Percentiles rank a stretch among this genome's conserved stretches.
These are phyloP conservation scores for Bufotes viridis DNA, from an alignment of 2,797 vertebrate genomes.

Conservation along the genomic window DNA sequence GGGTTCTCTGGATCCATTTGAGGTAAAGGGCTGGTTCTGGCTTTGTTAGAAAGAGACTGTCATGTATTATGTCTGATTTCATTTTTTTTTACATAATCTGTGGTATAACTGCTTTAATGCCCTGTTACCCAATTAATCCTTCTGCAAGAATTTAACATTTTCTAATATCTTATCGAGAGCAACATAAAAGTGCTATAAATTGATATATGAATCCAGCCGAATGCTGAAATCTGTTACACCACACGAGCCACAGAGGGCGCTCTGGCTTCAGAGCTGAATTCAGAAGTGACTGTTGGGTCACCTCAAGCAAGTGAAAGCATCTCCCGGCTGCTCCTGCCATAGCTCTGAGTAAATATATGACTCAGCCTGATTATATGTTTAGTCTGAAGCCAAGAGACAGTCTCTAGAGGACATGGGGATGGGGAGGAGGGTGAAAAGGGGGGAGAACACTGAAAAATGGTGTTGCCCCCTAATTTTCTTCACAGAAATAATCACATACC, in stretches of 20 bases:
- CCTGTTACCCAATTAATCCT: not conserved
- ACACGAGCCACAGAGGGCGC: conserved; percentile 74
- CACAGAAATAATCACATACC: conserved; percentile 35
- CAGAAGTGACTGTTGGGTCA: conserved; percentile 17
- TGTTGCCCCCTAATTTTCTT: conserved; percentile 55
- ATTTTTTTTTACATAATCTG: too few relatives aligned
- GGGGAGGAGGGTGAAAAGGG: conserved; percentile 46
- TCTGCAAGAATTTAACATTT: not conserved
- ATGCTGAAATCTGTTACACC: not conserved
- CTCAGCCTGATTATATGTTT: conserved; percentile 66
- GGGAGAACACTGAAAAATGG: conserved; percentile 61
- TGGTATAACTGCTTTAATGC: not conserved
- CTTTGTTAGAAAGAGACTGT: too few relatives aligned
- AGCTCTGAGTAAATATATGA: conserved; percentile 68
- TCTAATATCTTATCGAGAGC: not conserved
- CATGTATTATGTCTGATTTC: too few relatives aligned
- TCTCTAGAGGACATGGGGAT: conserved; percentile 54
- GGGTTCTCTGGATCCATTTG: too few relatives aligned
- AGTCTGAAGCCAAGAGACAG: conserved; percentile 66
- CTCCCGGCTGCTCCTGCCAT: conserved; percentile 64
- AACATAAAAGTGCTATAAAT: not conserved
- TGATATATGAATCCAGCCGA: not conserved
- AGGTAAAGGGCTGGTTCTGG: too few relatives aligned
- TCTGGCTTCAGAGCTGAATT: conserved; percentile 60
- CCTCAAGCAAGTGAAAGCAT: conserved; percentile 62